Conservation (phyloP, 2,888 invertebrate species). For the Homarus gammarus region DNA sequence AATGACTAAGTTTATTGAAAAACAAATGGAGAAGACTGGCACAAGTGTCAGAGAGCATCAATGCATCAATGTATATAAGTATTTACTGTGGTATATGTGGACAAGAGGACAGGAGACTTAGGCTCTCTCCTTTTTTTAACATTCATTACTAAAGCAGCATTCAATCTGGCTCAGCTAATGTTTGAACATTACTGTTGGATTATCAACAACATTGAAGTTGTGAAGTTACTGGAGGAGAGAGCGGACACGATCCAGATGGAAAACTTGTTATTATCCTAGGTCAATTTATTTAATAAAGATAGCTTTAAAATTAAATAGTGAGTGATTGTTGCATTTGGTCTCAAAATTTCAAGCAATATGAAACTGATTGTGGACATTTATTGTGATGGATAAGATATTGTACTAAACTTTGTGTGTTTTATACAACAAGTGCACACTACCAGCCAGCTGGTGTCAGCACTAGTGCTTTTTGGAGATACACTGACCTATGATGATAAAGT, state of each 20-base stretch:
- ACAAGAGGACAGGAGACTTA: neutral
- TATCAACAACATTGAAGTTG: neutral
- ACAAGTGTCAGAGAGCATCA: neutral
- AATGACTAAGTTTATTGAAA: neutral
- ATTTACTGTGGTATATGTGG: neutral
- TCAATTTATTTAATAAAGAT: neutral
- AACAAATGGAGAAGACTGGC: neutral
- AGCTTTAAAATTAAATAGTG: neutral
- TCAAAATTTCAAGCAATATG: neutral
- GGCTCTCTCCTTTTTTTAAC: neutral
- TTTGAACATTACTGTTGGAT: neutral
- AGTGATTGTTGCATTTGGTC: neutral
- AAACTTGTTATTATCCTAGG: neutral
- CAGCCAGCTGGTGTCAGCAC: neutral
- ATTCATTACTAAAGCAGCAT: neutral
- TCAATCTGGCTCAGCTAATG: neutral
- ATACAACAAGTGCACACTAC: neutral
- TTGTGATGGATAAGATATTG: neutral
- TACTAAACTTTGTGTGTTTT: neutral
- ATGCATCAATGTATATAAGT: neutral
- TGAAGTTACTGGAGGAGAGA: neutral
- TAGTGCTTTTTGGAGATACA: neutral
- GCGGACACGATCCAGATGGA: neutral
- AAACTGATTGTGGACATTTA: neutral
- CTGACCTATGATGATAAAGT: neutral